Conservation (phyloP, 2,113 vertebrate species). For the Scolopax mira region DNA sequence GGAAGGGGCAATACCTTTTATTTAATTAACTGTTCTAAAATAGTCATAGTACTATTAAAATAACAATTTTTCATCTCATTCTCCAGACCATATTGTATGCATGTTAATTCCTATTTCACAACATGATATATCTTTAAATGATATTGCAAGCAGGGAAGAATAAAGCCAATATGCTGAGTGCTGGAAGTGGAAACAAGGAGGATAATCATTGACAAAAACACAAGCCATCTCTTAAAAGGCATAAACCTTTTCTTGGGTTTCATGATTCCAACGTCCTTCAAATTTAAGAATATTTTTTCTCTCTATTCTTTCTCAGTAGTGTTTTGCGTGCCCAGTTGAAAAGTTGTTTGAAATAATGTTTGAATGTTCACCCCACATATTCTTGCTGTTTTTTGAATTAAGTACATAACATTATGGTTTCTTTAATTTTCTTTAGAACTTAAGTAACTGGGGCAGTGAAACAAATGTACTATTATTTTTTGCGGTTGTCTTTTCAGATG, state of each 20-base stretch:
- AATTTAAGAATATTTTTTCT: neutral
- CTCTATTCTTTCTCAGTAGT: neutral
- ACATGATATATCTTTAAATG: neutral
- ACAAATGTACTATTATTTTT: neutral
- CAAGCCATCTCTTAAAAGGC: neutral
- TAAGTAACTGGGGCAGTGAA: neutral
- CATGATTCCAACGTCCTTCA: neutral
- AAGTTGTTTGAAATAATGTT: neutral
- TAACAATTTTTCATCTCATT: neutral
- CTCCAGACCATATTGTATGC: neutral
- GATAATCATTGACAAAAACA: neutral
- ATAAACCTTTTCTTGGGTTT: neutral
- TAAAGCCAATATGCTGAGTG: neutral
- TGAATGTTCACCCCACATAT: neutral
- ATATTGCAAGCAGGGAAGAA: neutral
- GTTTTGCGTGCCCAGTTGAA: neutral
- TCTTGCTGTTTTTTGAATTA: neutral
- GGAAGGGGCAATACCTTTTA: neutral
- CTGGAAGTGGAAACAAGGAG: neutral
- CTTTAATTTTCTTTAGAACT: neutral
- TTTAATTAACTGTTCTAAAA: neutral
- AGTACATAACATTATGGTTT: neutral
- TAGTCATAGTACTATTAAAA: neutral
- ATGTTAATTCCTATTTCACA: neutral
- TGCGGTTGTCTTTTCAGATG: conserved; percentile 74